Evolutionary conservation across 1,140 invertebrate species (phyloP).

Genomic region (Drosophila pandora): DNA sequence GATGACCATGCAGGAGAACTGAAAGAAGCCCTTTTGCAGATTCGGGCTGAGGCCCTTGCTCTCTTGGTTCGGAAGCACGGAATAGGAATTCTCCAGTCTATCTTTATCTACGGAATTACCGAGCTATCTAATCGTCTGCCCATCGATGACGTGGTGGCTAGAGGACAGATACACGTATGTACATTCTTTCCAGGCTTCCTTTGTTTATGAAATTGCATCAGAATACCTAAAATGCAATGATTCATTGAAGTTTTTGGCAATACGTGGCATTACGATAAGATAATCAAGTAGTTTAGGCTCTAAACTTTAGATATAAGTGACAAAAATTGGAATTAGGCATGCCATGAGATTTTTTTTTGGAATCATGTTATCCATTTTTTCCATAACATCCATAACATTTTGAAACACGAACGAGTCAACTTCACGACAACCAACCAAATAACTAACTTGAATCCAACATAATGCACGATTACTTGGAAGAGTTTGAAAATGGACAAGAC

Average conservation of each 20-base stretch:
- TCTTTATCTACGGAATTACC: not conserved
- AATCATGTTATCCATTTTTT: not conserved
- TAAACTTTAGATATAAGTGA: no score
- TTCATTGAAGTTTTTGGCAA: not conserved
- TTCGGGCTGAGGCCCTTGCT: not conserved
- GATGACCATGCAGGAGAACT: not conserved
- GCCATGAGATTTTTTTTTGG: not conserved
- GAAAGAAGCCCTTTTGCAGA: not conserved
- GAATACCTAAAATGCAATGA: not conserved
- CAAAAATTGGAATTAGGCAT: not conserved
- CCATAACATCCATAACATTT: not conserved
- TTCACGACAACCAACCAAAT: not conserved
- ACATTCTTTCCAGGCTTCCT: not conserved
- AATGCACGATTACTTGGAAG: not conserved
- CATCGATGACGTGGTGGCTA: slow-evolving; percentile 22
- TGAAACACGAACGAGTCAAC: not conserved
- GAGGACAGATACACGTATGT: slow-evolving; percentile 24
- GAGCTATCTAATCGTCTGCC: slow-evolving; percentile 13
- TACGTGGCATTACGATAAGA: no score
- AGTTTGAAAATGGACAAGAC: not conserved
- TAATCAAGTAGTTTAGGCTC: no score
- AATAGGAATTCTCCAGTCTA: no score
- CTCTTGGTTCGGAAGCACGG: not conserved
- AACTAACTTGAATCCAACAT: not conserved
- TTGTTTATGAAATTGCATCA: slow-evolving; percentile 14